These are phyloP conservation scores for Threskiornis aethiopicus DNA, from an alignment of 2,797 vertebrate species.

Conservation along the genomic window DNA sequence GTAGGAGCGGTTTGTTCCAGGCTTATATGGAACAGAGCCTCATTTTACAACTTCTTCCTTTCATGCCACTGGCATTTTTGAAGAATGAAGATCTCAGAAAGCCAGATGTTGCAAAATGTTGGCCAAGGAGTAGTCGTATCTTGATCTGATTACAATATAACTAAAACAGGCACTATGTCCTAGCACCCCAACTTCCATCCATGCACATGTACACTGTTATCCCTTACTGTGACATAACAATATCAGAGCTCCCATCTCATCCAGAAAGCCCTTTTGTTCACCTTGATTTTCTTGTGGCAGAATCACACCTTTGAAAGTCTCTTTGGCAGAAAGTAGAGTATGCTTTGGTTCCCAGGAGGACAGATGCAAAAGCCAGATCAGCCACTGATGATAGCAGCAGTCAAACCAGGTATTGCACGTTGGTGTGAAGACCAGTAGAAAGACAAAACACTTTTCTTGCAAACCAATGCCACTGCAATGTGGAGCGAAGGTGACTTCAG, in stretches of 20 bases:
- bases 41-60: neutral
- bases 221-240: neutral
- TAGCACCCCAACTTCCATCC: neutral
- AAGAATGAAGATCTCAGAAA: neutral
- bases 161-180: neutral
- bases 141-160: neutral
- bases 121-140: neutral
- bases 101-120: neutral
- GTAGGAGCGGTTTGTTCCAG: neutral
- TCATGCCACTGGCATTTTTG: neutral
- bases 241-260: neutral
- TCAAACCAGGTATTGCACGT: rapidly evolving
- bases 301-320: neutral
- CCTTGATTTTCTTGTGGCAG: neutral
- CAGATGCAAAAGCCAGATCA: neutral
- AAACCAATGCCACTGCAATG: neutral
- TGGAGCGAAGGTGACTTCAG: neutral
- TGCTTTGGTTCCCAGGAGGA: rapidly evolving
- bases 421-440: neutral
- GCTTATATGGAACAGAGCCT: neutral
- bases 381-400: neutral
- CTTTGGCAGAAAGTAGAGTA: neutral
- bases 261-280: neutral
- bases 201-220: neutral
- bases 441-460: neutral